Conservation (phyloP, 2,797 vertebrate genomes). For the Spinus olivaceus region DNA sequence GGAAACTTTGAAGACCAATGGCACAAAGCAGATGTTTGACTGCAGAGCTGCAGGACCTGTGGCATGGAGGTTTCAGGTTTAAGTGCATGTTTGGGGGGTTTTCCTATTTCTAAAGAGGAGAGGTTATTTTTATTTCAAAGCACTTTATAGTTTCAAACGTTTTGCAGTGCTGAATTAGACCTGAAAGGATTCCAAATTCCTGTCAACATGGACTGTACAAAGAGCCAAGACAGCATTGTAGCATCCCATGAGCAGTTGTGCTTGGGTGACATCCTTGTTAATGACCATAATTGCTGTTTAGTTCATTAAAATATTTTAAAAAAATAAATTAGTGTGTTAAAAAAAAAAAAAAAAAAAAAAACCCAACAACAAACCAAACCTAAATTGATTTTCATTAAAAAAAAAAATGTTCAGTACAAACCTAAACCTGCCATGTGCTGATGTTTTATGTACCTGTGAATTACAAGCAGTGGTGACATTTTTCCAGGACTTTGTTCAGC, state of each 20-base stretch:
- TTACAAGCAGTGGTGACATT: conserved; percentile 12
- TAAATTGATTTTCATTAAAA: conserved; percentile 34
- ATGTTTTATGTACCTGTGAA: conserved; percentile 28
- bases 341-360: not conserved
- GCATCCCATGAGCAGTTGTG: conserved; percentile 38
- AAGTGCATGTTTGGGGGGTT: conserved; percentile 65
- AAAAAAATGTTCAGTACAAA: not conserved
- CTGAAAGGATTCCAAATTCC: conserved; percentile 40
- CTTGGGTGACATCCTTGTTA: conserved; percentile 22
- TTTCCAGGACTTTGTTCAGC: conserved; percentile 31
- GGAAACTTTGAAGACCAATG: not conserved
- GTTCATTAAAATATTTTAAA: conserved; percentile 7
- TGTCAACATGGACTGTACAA: not conserved
- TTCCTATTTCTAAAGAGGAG: conserved; percentile 52
- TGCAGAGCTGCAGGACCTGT: conserved; percentile 33
- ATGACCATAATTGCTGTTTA: conserved; percentile 29
- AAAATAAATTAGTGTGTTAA: not conserved
- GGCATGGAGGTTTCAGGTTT: conserved; percentile 68
- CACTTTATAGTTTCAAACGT: conserved; percentile 60
- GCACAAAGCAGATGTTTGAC: conserved; percentile 33
- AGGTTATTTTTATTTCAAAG: conserved; percentile 62
- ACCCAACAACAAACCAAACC: not conserved
- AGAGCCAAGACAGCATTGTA: not conserved
- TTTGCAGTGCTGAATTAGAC: conserved; percentile 52
- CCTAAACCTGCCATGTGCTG: conserved; percentile 48